Evolutionary conservation across 2,888 invertebrate genomes (phyloP).

Genomic region (Tipula vernalis): DNA sequence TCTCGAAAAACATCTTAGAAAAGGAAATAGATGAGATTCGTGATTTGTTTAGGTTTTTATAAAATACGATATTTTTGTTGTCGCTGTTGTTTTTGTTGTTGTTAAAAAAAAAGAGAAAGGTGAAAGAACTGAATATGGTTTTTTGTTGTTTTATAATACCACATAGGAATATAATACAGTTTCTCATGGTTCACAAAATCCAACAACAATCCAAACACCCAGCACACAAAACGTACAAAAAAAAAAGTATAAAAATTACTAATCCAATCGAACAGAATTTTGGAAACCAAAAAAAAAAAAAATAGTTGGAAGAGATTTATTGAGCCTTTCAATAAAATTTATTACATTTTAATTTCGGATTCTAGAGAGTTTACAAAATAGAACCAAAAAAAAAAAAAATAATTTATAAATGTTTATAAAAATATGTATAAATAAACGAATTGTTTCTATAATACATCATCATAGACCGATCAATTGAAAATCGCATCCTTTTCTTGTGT

Average conservation of each 20-base stretch:
- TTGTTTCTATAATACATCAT: not conserved
- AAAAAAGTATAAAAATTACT: not conserved
- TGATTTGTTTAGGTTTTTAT: not conserved
- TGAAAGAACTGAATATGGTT: not conserved
- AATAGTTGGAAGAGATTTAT: not conserved
- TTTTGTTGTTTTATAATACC: not conserved
- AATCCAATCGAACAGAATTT: not conserved
- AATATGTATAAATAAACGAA: not conserved
- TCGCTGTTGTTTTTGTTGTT: not conserved
- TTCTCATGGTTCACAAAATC: not conserved
- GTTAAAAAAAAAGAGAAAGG: not conserved
- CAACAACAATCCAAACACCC: not conserved
- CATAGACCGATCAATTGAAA: not conserved
- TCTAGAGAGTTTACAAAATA: not conserved
- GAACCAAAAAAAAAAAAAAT: not conserved
- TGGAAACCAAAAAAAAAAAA: not conserved
- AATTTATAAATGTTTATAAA: not conserved
- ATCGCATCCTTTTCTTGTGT: not conserved
- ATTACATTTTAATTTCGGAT: constrained; percentile 4
- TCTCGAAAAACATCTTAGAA: not conserved
- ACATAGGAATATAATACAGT: not conserved
- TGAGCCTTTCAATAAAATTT: constrained; percentile 4
- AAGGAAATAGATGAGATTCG: not conserved
- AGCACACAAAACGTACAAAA: not conserved
- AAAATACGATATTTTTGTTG: not conserved